Evolutionary conservation across 2,797 vertebrate genomes (phyloP).

Genomic region (Cyprinodon diabolis): DNA sequence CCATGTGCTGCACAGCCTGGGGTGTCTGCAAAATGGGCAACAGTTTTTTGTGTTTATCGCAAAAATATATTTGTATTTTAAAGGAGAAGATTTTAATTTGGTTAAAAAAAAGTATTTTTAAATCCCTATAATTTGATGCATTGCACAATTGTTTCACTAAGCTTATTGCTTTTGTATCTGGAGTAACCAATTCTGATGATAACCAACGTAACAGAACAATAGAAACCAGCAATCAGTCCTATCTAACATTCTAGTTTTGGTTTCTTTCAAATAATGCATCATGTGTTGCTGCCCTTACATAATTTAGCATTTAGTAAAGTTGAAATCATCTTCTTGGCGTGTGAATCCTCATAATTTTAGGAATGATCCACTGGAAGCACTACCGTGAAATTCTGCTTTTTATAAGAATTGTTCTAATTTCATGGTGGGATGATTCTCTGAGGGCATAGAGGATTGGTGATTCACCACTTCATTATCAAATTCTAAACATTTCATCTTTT

Average conservation of each 20-base stretch:
- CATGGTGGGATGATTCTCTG: no score
- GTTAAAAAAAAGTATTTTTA: no score
- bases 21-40: background rate
- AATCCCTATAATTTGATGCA: no score
- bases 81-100: no score
- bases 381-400: background rate
- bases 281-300: background rate
- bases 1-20: no score
- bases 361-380: background rate
- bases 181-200: background rate
- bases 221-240: background rate
- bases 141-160: no score
- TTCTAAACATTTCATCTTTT: no score
- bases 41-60: no score
- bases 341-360: background rate
- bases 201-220: background rate
- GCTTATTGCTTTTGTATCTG: background rate
- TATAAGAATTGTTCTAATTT: background rate
- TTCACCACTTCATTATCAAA: no score
- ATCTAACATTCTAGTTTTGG: background rate
- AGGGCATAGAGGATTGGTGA: no score
- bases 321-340: background rate
- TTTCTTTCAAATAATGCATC: background rate
- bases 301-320: background rate
- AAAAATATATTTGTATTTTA: no score